A percentile compares a stretch with the other conserved stretches of the same genome.
These are phyloP conservation scores for Theretra japonica DNA, from an alignment of 2,888 invertebrate genomes.

Conservation along the genomic window DNA sequence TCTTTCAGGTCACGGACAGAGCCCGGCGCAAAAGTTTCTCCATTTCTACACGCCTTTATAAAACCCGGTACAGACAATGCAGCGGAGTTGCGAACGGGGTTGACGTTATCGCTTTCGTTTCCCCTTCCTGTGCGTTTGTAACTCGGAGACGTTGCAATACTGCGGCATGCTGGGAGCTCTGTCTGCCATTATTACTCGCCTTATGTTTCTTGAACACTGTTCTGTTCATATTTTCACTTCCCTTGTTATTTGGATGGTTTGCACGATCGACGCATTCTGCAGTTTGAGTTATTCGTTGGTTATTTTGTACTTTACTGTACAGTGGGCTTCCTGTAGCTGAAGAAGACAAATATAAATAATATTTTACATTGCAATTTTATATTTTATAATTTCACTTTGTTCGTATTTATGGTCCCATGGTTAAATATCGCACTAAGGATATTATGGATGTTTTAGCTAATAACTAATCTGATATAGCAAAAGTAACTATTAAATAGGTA, in stretches of 20 bases:
- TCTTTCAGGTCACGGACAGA: slow-evolving; percentile 10
- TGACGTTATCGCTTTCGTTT: slow-evolving; percentile 57
- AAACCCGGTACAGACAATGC: slow-evolving; percentile 51
- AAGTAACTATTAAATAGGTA: no score
- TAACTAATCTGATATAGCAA: no score
- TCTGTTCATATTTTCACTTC: slow-evolving; percentile 7
- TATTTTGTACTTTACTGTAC: no score
- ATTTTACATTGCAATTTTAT: no score
- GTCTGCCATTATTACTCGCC: slow-evolving; percentile 13
- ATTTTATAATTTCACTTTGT: no score
- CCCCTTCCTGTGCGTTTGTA: slow-evolving; percentile 52
- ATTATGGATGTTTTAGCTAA: no score
- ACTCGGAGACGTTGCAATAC: slow-evolving; percentile 25
- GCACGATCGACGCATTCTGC: no score
- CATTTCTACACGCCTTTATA: slow-evolving; percentile 44
- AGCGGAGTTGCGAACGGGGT: slow-evolving; percentile 44
- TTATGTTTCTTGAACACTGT: slow-evolving; percentile 4
- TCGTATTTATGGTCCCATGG: no score
- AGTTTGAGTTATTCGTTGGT: no score
- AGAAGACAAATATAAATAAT: no score
- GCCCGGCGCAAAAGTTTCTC: slow-evolving; percentile 27
- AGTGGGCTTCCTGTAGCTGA: no score
- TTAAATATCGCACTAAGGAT: no score
- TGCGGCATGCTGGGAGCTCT: background rate
- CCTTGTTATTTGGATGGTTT: background rate